A percentile compares a stretch with the other conserved stretches of the same genome.
Evolutionary conservation across 53 echinoderm and acorn worm species (phyloP).

Genomic region (Holothuria scabra): DNA sequence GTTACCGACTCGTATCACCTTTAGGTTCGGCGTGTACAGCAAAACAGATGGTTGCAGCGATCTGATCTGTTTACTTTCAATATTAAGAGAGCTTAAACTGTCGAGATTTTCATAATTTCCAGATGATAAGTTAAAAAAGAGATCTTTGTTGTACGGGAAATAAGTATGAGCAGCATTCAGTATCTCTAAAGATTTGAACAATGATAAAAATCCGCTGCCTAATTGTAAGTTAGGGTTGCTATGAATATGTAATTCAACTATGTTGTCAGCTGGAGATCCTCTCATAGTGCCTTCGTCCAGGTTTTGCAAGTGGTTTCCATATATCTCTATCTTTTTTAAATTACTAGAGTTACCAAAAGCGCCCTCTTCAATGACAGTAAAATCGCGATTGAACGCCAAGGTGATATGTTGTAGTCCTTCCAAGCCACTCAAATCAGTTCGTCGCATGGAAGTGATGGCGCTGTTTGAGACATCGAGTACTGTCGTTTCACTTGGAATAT

Average conservation of each 20-base stretch:
- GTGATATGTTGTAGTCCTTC: neutral
- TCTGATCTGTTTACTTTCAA: neutral
- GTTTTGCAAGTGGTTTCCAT: conserved; percentile 9
- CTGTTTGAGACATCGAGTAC: conserved; percentile 7
- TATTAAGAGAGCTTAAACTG: neutral
- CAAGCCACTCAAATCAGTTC: neutral
- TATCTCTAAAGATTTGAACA: neutral
- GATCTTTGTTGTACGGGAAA: neutral
- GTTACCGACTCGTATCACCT: neutral
- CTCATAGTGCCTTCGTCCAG: neutral
- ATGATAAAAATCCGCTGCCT: neutral
- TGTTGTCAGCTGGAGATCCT: too few relatives aligned
- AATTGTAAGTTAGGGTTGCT: neutral
- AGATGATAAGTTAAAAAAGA: neutral
- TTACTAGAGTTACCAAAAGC: neutral
- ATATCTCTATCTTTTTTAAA: conserved; percentile 5
- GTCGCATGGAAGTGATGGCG: neutral
- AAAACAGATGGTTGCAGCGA: neutral
- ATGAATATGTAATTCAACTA: neutral
- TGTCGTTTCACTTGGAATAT: conserved; percentile 21
- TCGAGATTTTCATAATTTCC: neutral
- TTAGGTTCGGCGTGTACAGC: conserved; percentile 2
- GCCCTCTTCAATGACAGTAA: neutral
- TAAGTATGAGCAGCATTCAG: neutral
- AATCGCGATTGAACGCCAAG: neutral